Evolutionary conservation across 2,888 invertebrate species (phyloP).

Genomic region (Volucella zonaria): DNA sequence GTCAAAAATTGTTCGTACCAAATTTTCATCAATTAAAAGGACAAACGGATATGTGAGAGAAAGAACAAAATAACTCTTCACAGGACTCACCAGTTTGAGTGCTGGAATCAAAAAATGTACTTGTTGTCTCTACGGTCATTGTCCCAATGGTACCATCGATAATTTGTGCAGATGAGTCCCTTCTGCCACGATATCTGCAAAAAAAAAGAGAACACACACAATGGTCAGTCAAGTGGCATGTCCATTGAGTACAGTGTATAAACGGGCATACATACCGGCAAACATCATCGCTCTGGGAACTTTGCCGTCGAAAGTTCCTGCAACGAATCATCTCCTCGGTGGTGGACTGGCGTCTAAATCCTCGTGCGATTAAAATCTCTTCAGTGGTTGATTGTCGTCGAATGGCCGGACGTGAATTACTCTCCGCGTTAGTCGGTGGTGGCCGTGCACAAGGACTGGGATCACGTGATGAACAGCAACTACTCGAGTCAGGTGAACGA

Average conservation of each 20-base stretch:
- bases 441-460: slow-evolving; percentile 90
- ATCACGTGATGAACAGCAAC: slow-evolving; percentile 90
- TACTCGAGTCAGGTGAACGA: slow-evolving; percentile 88
- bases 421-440: slow-evolving; percentile 83
- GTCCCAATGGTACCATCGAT: slow-evolving; percentile 95
- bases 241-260: neutral
- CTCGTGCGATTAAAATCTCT: slow-evolving; percentile 94
- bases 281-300: slow-evolving; percentile 93
- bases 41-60: neutral
- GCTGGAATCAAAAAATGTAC: slow-evolving; percentile 95
- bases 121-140: slow-evolving; percentile 96
- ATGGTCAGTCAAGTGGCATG: neutral
- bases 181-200: slow-evolving; percentile 81
- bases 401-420: slow-evolving; percentile 88
- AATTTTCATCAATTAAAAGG: slow-evolving; percentile 23
- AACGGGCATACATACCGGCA: slow-evolving; percentile 78
- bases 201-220: neutral
- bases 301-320: slow-evolving; percentile 94
- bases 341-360: slow-evolving; percentile 94
- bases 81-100: slow-evolving; percentile 93
- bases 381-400: slow-evolving; percentile 95
- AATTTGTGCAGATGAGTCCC: slow-evolving; percentile 94
- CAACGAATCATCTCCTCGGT: slow-evolving; percentile 97
- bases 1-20: too few species aligned
- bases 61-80: neutral